Evolutionary conservation across 2,113 vertebrate genomes (phyloP).

Genomic region (Vimba vimba): DNA sequence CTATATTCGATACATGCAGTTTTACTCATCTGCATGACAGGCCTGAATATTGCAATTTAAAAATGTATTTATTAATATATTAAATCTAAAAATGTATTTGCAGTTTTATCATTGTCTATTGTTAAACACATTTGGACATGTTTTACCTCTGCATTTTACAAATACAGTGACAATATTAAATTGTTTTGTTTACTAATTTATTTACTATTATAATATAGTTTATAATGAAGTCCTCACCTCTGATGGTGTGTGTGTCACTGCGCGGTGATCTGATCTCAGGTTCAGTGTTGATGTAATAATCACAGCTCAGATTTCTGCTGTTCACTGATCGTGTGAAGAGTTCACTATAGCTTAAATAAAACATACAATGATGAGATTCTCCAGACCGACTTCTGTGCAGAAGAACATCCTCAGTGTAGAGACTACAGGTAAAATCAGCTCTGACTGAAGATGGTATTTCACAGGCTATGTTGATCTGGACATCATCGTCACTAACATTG

Average conservation of each 20-base stretch:
- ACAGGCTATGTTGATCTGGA: not conserved
- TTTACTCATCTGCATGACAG: no score
- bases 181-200: no score
- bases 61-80: no score
- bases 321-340: conserved; percentile 30
- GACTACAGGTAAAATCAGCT: conserved; percentile 40
- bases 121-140: no score
- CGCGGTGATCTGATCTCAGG: conserved; percentile 36
- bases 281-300: conserved; percentile 44
- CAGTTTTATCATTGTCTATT: no score
- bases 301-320: conserved; percentile 51
- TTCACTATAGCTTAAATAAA: not conserved
- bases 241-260: conserved; percentile 29
- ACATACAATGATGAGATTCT: not conserved
- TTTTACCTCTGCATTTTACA: no score
- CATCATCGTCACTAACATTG: not conserved
- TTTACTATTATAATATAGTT: no score
- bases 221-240: not conserved
- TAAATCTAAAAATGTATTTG: no score
- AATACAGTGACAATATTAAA: no score
- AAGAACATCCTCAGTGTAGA: conserved; percentile 52
- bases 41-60: no score
- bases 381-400: not conserved
- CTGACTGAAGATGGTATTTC: conserved; percentile 3
- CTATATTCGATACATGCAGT: no score